Conservation (phyloP, 2,888 invertebrate species). For the Ectropis crepuscularia region DNA sequence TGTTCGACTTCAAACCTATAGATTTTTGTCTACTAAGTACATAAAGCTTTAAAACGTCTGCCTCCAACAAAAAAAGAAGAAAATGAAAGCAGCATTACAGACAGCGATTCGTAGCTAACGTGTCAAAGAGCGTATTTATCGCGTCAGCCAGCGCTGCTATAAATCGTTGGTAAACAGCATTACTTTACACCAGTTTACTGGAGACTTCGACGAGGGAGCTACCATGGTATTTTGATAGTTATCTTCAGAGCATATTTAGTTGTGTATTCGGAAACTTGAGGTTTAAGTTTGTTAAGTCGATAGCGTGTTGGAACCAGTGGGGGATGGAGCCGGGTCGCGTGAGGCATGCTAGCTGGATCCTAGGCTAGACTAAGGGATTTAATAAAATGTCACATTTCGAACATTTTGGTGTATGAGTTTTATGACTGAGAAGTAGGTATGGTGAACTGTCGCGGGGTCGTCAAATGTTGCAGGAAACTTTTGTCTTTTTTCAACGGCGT, state of each 20-base stretch:
- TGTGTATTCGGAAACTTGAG: background rate
- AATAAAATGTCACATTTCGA: slow-evolving; percentile 66
- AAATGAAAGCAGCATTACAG: slow-evolving; percentile 1
- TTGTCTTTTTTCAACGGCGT: background rate
- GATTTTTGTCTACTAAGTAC: too few relatives aligned
- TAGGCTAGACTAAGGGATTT: slow-evolving; percentile 51
- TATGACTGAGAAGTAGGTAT: slow-evolving; percentile 25
- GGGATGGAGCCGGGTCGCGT: slow-evolving; percentile 54
- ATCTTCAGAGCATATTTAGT: background rate
- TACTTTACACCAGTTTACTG: slow-evolving; percentile 19
- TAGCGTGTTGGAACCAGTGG: slow-evolving; percentile 43
- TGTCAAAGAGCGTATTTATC: slow-evolving; percentile 40
- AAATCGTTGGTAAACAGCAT: slow-evolving; percentile 46
- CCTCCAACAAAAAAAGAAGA: background rate
- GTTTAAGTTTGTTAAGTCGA: slow-evolving; percentile 25
- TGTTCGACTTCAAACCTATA: too few relatives aligned
- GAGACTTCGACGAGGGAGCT: background rate
- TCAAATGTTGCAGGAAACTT: slow-evolving; percentile 9
- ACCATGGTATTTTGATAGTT: background rate
- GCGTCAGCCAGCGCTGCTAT: slow-evolving; percentile 44
- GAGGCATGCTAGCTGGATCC: slow-evolving; percentile 45
- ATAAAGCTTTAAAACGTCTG: background rate
- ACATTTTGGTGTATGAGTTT: slow-evolving; percentile 39
- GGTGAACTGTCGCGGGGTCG: slow-evolving; percentile 19
- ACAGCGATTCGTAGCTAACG: slow-evolving; percentile 25